Conservation (phyloP, 2,888 invertebrate genomes). For the Clanis bilineata region DNA sequence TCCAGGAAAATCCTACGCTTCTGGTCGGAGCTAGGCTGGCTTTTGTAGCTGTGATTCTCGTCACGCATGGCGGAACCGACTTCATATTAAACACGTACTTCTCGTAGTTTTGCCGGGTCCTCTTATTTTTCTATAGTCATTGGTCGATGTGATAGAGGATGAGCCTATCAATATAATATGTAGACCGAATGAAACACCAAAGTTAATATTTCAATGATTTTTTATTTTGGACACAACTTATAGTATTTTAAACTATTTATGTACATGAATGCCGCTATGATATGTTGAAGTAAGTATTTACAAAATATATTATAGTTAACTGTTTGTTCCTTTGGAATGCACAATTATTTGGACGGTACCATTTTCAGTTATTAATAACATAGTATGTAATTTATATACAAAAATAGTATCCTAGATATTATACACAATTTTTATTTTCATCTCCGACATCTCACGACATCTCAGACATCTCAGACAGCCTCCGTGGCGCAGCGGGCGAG, state of each 20-base stretch:
- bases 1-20: too few relatives aligned
- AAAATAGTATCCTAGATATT: not conserved
- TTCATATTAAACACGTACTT: too few relatives aligned
- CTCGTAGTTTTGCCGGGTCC: too few relatives aligned
- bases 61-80: too few relatives aligned
- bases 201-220: slow-evolving; percentile 15
- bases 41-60: too few relatives aligned
- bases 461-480: too few relatives aligned
- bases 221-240: slow-evolving; percentile 18
- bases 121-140: not conserved
- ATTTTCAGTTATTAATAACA: slow-evolving; percentile 26
- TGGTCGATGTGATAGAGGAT: too few relatives aligned
- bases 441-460: too few relatives aligned
- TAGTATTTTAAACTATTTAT: slow-evolving; percentile 13
- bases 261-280: slow-evolving; percentile 28
- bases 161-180: too few relatives aligned
- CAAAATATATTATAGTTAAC: slow-evolving; percentile 38
- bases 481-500: too few relatives aligned
- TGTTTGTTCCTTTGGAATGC: slow-evolving; percentile 71
- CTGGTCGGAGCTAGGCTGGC: too few relatives aligned
- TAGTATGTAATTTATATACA: slow-evolving; percentile 5
- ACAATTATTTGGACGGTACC: slow-evolving; percentile 72
- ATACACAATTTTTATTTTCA: not conserved
- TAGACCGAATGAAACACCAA: not conserved
- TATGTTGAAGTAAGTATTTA: slow-evolving; percentile 23